Percentiles rank a stretch among this genome's conserved stretches.
Conservation (phyloP, 2,113 vertebrate genomes). For the Tetrax tetrax region DNA sequence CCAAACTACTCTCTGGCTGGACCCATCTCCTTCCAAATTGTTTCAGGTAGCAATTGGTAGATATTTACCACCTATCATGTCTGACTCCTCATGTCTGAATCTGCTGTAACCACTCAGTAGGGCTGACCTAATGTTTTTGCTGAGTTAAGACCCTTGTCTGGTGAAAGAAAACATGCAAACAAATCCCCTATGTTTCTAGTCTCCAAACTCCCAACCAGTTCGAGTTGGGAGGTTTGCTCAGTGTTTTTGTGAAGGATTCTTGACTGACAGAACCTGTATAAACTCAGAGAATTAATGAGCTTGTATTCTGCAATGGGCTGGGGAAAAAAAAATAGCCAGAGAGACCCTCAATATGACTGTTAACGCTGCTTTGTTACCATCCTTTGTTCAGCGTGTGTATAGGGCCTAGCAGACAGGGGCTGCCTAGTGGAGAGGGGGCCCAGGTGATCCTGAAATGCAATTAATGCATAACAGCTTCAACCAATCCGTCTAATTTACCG, state of each 20-base stretch:
- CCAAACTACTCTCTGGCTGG: background rate
- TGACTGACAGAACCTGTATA: background rate
- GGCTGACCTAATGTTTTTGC: background rate
- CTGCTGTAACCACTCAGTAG: background rate
- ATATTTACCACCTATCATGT: background rate
- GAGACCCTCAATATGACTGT: background rate
- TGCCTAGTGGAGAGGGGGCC: background rate
- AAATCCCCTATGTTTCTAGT: background rate
- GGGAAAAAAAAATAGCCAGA: background rate
- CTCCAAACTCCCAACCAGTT: background rate
- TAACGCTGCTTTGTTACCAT: background rate
- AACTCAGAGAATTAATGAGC: constrained; percentile 15
- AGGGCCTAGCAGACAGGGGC: background rate
- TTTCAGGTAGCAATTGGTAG: background rate
- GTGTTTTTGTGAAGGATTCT: background rate
- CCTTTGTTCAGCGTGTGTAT: background rate
- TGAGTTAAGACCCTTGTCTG: accelerated
- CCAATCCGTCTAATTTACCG: constrained; percentile 35
- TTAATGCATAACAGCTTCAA: constrained; percentile 21
- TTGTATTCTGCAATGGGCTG: background rate
- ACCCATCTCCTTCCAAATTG: background rate
- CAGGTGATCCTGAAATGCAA: constrained; percentile 44
- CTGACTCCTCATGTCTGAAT: background rate
- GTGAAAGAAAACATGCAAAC: background rate
- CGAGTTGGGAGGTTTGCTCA: background rate